phyloP scores from a whole-genome alignment of 1,140 invertebrate species.

The Drosophila auraria region DNA sequence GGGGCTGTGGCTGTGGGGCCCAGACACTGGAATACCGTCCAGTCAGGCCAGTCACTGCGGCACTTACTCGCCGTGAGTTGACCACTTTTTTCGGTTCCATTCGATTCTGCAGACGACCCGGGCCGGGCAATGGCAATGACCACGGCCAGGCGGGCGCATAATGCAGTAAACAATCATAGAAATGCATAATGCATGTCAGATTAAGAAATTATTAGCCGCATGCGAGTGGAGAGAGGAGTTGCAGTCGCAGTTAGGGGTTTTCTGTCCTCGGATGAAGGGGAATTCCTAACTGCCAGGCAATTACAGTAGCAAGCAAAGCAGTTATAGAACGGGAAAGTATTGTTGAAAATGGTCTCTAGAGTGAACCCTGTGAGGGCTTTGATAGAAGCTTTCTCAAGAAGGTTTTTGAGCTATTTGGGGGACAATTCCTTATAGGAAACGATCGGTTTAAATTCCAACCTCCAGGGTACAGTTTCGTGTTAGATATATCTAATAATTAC shows the following conservation, averaged over 20 bases:
- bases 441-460: too few relatives aligned
- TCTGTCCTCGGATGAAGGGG: background rate
- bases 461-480: too few relatives aligned
- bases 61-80: constrained; percentile 69
- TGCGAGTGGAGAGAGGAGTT: constrained; percentile 1
- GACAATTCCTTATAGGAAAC: too few relatives aligned
- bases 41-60: constrained; percentile 74
- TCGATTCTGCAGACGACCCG: constrained; percentile 11
- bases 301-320: background rate
- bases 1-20: constrained; percentile 15
- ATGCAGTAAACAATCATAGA: constrained; percentile 74
- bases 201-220: constrained; percentile 78
- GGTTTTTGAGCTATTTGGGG: too few relatives aligned
- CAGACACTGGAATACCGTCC: constrained; percentile 49
- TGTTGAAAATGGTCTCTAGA: background rate
- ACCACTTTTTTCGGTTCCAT: constrained; percentile 47
- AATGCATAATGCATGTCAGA: constrained; percentile 79
- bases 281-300: constrained; percentile 2
- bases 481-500: background rate
- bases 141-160: constrained; percentile 46
- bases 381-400: too few relatives aligned
- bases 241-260: background rate
- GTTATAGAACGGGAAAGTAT: background rate
- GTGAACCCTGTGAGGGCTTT: too few relatives aligned
- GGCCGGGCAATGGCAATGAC: constrained; percentile 67